Conservation (phyloP, 2,888 invertebrate species). For the Acrobasis consociella region DNA sequence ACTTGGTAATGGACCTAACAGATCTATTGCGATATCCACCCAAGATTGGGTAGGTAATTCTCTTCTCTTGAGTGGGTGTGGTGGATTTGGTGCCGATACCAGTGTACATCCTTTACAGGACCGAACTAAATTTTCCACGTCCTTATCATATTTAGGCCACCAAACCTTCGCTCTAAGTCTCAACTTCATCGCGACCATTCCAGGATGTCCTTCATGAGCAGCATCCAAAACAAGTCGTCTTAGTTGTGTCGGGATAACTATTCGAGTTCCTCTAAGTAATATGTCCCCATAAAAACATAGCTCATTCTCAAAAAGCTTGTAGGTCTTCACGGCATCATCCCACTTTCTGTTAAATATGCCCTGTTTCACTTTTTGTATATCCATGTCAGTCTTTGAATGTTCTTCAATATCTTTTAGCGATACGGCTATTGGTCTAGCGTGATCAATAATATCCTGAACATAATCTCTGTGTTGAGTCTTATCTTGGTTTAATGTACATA, state of each 20-base stretch:
- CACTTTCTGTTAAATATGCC: slow-evolving; percentile 10
- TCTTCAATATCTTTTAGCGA: slow-evolving; percentile 15
- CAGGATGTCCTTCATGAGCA: slow-evolving; percentile 48
- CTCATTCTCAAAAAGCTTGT: slow-evolving; percentile 23
- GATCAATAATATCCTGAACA: slow-evolving; percentile 15
- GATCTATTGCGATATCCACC: slow-evolving; percentile 32
- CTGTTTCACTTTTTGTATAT: slow-evolving; percentile 14
- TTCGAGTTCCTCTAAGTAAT: slow-evolving; percentile 21
- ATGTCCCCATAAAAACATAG: slow-evolving; percentile 20
- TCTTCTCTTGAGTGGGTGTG: slow-evolving; percentile 25
- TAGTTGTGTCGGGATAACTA: slow-evolving; percentile 13
- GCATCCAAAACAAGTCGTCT: slow-evolving; percentile 18
- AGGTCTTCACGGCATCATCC: slow-evolving; percentile 14
- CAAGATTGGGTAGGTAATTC: slow-evolving; percentile 28
- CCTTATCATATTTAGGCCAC: slow-evolving; percentile 48
- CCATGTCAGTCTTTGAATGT: slow-evolving; percentile 8
- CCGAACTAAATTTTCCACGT: slow-evolving; percentile 31
- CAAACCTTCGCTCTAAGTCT: slow-evolving; percentile 49
- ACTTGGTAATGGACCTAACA: slow-evolving; percentile 26
- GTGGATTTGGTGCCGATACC: slow-evolving; percentile 29
- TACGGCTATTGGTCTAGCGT: slow-evolving; percentile 13
- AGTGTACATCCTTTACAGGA: slow-evolving; percentile 32
- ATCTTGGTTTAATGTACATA: slow-evolving; percentile 21
- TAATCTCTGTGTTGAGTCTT: neutral
- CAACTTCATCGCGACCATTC: slow-evolving; percentile 46